A percentile compares a stretch with the other conserved stretches of the same genome.
These are phyloP conservation scores for Caradrina kadenii DNA, from an alignment of 2,888 invertebrate species.

Conservation along the genomic window DNA sequence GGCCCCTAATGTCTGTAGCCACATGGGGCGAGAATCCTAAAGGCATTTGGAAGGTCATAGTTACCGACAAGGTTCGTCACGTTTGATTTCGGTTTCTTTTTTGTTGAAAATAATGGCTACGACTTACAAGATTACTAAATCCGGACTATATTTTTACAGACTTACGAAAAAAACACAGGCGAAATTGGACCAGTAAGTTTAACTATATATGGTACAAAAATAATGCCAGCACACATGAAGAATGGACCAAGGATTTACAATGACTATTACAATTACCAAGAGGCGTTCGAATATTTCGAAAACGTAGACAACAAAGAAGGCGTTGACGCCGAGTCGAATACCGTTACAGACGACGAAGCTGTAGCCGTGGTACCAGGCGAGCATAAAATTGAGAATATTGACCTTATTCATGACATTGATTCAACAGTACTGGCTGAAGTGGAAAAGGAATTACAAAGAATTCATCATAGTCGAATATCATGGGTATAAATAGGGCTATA, in stretches of 20 bases:
- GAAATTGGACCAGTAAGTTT: conserved; percentile 90
- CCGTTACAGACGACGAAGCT: conserved; percentile 65
- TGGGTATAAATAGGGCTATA: conserved; percentile 44
- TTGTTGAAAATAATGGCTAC: neutral
- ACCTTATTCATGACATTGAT: conserved; percentile 67
- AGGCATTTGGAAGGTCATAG: conserved; percentile 92
- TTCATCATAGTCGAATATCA: conserved; percentile 77
- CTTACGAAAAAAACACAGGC: conserved; percentile 89
- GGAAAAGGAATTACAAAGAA: conserved; percentile 80
- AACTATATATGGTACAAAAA: conserved; percentile 93
- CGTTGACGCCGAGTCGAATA: conserved; percentile 64
- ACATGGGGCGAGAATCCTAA: conserved; percentile 96
- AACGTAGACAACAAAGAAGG: conserved; percentile 45
- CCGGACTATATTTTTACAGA: conserved; percentile 66
- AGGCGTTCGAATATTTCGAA: conserved; percentile 68
- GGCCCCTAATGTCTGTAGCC: conserved; percentile 97
- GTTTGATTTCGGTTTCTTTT: neutral
- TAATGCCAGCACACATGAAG: conserved; percentile 91
- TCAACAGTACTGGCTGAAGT: conserved; percentile 74
- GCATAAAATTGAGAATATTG: conserved; percentile 65
- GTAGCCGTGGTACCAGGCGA: conserved; percentile 70
- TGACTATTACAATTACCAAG: conserved; percentile 82
- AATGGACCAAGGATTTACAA: conserved; percentile 90
- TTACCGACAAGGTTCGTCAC: conserved; percentile 85
- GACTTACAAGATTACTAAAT: neutral